These are phyloP conservation scores for Agonopterix arenella DNA, from an alignment of 2,888 invertebrate genomes.

Conservation along the genomic window DNA sequence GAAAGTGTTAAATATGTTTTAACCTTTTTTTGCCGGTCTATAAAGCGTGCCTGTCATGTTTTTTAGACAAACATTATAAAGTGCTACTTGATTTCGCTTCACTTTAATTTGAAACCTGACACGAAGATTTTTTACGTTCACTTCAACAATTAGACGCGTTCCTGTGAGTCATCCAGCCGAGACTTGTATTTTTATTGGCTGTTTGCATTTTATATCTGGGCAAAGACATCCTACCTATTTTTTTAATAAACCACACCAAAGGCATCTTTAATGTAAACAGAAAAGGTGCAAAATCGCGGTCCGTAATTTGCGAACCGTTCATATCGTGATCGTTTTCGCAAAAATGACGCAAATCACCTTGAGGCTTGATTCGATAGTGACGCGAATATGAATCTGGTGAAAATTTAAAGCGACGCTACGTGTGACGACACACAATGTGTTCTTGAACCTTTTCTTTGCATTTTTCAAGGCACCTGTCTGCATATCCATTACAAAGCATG, in stretches of 20 bases:
- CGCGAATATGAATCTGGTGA: background rate
- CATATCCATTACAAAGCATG: background rate
- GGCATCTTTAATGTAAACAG: background rate
- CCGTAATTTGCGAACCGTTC: too few relatives aligned
- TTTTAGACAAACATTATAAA: too few relatives aligned
- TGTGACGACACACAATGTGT: constrained; percentile 30
- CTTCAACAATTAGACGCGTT: constrained; percentile 65
- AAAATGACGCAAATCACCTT: too few relatives aligned
- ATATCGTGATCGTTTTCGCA: too few relatives aligned
- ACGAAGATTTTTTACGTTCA: constrained; percentile 52
- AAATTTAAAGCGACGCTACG: constrained; percentile 7
- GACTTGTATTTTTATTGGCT: constrained; percentile 64
- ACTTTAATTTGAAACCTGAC: constrained; percentile 59
- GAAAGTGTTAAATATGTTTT: too few relatives aligned
- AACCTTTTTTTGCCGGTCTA: too few relatives aligned
- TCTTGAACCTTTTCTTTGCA: constrained; percentile 15
- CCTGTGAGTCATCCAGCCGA: constrained; percentile 66
- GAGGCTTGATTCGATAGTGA: background rate
- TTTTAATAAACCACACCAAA: background rate
- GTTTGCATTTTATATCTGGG: constrained; percentile 57
- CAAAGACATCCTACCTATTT: constrained; percentile 33
- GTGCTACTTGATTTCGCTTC: constrained; percentile 38
- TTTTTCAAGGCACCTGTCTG: background rate
- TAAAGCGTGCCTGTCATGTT: too few relatives aligned
- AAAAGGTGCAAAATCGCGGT: background rate